Evolutionary conservation across 2,797 vertebrate species (phyloP).

Genomic region (Gallinago solitaria): DNA sequence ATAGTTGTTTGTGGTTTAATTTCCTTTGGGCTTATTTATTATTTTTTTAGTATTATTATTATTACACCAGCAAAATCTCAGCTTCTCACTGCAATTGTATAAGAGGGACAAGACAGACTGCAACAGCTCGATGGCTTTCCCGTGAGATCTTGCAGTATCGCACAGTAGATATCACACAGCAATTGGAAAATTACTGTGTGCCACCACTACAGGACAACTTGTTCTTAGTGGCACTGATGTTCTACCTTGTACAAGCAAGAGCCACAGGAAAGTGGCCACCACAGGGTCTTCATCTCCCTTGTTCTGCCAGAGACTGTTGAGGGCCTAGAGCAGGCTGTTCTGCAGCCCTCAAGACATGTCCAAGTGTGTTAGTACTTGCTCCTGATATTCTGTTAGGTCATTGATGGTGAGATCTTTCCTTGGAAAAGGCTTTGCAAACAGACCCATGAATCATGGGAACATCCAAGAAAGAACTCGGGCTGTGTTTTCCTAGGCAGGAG

Average conservation of each 20-base stretch:
- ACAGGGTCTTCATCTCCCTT: not conserved
- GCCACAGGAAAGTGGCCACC: not conserved
- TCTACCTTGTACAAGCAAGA: not conserved
- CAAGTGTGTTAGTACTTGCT: not conserved
- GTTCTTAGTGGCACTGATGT: not conserved
- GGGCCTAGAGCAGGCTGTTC: not conserved
- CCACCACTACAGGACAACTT: not conserved
- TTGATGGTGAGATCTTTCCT: not conserved
- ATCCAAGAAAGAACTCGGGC: not conserved
- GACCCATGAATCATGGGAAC: not conserved
- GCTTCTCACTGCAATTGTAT: slow-evolving; percentile 16
- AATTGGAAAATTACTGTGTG: not conserved
- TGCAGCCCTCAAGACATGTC: not conserved
- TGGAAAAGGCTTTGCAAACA: not conserved
- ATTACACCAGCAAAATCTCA: slow-evolving; percentile 14
- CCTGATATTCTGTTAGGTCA: not conserved
- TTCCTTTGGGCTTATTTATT: slow-evolving; percentile 50
- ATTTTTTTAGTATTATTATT: not conserved
- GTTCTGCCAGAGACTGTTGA: not conserved
- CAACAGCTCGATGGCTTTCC: not conserved
- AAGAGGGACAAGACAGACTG: not conserved
- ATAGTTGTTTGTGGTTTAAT: slow-evolving; percentile 70
- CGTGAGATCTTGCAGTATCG: not conserved
- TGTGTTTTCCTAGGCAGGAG: not conserved
- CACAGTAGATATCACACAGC: not conserved